phyloP scores from a whole-genome alignment of 2,113 vertebrate species.

The Pandion haliaetus region DNA sequence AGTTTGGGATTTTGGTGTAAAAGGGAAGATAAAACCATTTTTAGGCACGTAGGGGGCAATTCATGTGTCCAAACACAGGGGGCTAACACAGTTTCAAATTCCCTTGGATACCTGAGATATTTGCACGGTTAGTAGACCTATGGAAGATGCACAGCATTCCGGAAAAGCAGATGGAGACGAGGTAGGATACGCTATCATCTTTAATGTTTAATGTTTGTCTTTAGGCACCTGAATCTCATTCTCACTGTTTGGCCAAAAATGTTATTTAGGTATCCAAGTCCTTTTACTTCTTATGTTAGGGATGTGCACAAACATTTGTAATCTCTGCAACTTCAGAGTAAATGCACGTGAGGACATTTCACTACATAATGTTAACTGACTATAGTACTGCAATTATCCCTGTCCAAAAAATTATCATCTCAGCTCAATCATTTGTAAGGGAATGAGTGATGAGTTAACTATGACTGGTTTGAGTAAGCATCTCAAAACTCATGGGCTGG shows the following conservation, averaged over 20 bases:
- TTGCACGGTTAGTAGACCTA: neutral
- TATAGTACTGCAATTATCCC: neutral
- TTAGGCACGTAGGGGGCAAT: neutral
- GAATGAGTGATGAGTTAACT: neutral
- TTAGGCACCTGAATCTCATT: neutral
- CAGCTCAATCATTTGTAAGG: neutral
- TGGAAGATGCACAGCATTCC: neutral
- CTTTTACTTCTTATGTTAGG: neutral
- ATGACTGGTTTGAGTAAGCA: neutral
- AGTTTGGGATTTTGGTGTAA: neutral
- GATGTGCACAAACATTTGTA: neutral
- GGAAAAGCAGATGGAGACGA: neutral
- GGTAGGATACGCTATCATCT: neutral
- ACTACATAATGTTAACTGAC: neutral
- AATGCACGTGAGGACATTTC: neutral
- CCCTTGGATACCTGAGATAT: neutral
- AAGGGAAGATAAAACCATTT: neutral
- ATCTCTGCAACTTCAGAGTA: neutral
- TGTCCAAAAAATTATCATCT: neutral
- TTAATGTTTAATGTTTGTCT: neutral
- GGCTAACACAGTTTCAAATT: neutral
- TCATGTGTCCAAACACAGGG: neutral
- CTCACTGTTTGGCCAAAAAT: neutral
- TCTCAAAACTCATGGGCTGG: neutral
- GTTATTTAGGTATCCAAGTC: neutral